Conservation (phyloP, 2,113 vertebrate species). For the Thymallus thymallus region DNA sequence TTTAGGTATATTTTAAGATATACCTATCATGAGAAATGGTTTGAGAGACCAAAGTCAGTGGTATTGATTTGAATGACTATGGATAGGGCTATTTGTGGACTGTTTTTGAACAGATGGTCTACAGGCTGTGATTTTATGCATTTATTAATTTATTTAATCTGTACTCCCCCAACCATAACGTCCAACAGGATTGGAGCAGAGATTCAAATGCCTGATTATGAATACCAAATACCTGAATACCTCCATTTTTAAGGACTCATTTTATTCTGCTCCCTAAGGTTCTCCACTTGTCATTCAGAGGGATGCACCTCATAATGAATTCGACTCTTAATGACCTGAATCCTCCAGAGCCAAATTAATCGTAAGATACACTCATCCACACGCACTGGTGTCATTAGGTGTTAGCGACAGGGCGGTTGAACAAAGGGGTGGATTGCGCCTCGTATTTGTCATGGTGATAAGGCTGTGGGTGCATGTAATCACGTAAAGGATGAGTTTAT, state of each 20-base stretch:
- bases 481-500: no score
- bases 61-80: background rate
- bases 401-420: background rate
- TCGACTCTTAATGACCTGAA: background rate
- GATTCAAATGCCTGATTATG: no score
- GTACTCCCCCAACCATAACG: background rate
- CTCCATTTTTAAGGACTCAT: background rate
- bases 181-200: background rate
- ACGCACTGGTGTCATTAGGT: background rate
- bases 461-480: no score
- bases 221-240: no score
- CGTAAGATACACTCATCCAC: background rate
- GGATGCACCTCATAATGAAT: background rate
- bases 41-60: no score
- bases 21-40: no score
- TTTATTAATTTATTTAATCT: background rate
- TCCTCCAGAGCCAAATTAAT: background rate
- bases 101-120: background rate
- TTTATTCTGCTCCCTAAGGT: background rate
- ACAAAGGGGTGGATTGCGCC: background rate
- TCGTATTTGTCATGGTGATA: background rate
- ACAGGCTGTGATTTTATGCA: background rate
- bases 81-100: background rate
- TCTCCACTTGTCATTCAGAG: background rate
- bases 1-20: background rate